Evolutionary conservation across 2,797 vertebrate genomes (phyloP), one percentile per base, ranked within the genome.

Genomic region (Lagodon rhomboides): DNA sequence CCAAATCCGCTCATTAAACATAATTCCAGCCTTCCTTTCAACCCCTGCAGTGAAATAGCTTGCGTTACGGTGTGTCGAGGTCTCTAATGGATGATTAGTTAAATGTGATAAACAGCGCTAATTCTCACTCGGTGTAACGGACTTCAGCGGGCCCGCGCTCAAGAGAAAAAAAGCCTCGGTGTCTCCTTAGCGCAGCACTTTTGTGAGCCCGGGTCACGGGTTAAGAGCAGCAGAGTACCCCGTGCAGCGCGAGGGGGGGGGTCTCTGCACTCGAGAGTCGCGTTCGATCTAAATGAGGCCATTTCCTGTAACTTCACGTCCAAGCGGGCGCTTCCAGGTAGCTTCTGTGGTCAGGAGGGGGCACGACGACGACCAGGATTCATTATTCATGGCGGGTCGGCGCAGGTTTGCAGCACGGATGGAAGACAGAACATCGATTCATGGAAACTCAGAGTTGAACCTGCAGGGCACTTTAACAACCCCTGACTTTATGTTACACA

Each of bases 301-400:
- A 85, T 94, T 96, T 96, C 95, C 95, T 93, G 95, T 85, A 92
- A 84, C 44, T 81, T 86, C 49, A 43, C 3, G 56, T 87, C 72
- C 77, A 61, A 61, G 77, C 10, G 1, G 51, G 34, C 70, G 89
- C 91, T 93, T 93, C 88, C 94, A 95, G 93, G 93, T 95, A 93
- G 91, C 85, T 85, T 81, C 89, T 94, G 93, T 93, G 95, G 93
- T 95, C 82, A 25, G 85, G 87, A 85, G 87, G 84, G 85, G 81
- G 86, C 82, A 79, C 61, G 38, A 89, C 74, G 43, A 87, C 34
- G 75, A 90, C 82, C 64, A 61, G 84, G 84, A 93, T 96, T 81
- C 88, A 96, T 96, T 94, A 96, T 96, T 96, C 89, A 96, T 94
- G 75, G 61, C 60, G 74, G 94, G 94, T 94, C 95, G 93, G 69